A percentile compares a stretch with the other conserved stretches of the same genome.
Conservation (phyloP, 2,888 invertebrate species). For the Oscheius myriophilus region DNA sequence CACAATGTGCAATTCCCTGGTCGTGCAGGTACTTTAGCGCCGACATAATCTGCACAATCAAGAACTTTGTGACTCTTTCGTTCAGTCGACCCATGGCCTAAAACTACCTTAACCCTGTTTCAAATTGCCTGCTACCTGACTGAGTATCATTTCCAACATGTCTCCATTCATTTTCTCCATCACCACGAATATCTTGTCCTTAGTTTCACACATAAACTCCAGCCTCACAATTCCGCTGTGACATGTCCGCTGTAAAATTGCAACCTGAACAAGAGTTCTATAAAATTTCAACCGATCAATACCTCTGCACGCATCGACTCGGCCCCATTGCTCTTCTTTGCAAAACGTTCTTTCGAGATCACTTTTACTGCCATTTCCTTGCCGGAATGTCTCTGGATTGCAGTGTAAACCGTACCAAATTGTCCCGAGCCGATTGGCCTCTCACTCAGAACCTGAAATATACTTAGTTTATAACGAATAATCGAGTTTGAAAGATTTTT, state of each 20-base stretch:
- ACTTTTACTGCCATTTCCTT: conserved; percentile 70
- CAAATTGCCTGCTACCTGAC: conserved; percentile 33
- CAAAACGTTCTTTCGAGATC: conserved; percentile 69
- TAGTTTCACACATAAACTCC: conserved; percentile 98
- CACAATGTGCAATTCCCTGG: conserved; percentile 85
- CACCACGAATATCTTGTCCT: conserved; percentile 95
- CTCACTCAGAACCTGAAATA: conserved; percentile 78
- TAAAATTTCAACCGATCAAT: too few relatives aligned
- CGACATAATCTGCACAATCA: conserved; percentile 82
- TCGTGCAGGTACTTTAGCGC: conserved; percentile 95
- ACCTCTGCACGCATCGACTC: conserved; percentile 69
- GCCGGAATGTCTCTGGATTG: conserved; percentile 73
- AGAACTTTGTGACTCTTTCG: conserved; percentile 79
- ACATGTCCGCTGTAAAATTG: conserved; percentile 67
- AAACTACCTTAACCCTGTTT: neutral
- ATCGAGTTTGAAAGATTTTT: too few relatives aligned
- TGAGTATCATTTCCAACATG: conserved; percentile 81
- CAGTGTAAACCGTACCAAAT: conserved; percentile 98
- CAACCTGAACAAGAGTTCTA: conserved; percentile 26
- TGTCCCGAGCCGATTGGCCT: conserved; percentile 97
- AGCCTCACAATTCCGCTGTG: conserved; percentile 80
- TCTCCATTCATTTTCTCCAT: conserved; percentile 99
- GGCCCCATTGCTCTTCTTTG: conserved; percentile 57
- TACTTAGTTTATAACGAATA: neutral
- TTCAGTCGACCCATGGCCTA: conserved; percentile 82